Evolutionary conservation across 2,113 vertebrate genomes (phyloP), one percentile per base, ranked within the genome.

Genomic region (Zosterops lateralis): DNA sequence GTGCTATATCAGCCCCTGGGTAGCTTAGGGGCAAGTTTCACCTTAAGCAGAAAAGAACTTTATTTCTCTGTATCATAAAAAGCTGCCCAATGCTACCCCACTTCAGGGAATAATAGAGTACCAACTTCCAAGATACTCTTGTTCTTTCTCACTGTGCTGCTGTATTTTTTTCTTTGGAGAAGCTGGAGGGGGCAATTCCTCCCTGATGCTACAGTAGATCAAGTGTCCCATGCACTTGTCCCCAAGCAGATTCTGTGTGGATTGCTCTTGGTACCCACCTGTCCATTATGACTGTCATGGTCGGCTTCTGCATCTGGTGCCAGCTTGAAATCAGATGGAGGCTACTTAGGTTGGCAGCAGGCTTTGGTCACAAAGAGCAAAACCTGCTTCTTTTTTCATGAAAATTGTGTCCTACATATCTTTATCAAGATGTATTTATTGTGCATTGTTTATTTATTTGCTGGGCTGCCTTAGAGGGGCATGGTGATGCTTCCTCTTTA

Each of bases 11-110:
- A 89, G 62, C 67, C 87, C 25, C 38, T 54, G 66, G 78, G 50
- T 44, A 86, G 56, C 82, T 85, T 72, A 86, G n/a, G 80, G 92
- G 58, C 17, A 81, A 84, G 72, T 85, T 90, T 87, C 44, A 88
- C 56, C 56, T 92, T 58, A 87, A 80, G 75, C 21, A 89, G 24
- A 45, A 65, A 88, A 87, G 20, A 76, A 58, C 7, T 85, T 85
- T 19, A 29, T 87, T 87, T 73, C 48, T 56, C 32, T 76, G 26
- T 14, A 4, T 54, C 3, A 2, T n/a, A n/a, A 67, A 67, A 91
- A 84, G 24, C 47, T 77, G 44, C 60, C 60, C 75, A 77, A 70
- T 62, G 50, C 45, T 56, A 47, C 60, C 28, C 6, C 40, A 66
- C 51, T 86, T 93, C 31, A 74, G 51, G 40, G 47, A 86, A 38